Conservation (phyloP, 2,888 invertebrate species). For the Papilio demoleus region DNA sequence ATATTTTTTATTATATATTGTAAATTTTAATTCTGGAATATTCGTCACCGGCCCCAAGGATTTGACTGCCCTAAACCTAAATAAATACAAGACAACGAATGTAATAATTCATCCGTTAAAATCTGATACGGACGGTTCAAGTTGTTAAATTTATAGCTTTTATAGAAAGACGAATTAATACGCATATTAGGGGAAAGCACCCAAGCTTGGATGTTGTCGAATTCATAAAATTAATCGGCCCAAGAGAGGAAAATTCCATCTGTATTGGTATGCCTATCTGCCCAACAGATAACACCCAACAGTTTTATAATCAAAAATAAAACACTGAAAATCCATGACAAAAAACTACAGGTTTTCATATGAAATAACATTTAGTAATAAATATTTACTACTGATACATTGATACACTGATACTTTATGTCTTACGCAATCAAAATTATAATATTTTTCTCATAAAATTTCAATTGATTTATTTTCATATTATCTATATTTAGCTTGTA, state of each 20-base stretch:
- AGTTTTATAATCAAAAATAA: too few relatives aligned
- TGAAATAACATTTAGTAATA: background rate
- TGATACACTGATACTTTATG: background rate
- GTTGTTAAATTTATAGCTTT: background rate
- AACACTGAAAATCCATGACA: too few relatives aligned
- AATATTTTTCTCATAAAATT: conserved; percentile 10
- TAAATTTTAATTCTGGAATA: background rate
- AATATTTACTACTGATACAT: background rate
- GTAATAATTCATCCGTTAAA: conserved; percentile 13
- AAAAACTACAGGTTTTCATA: background rate
- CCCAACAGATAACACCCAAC: too few relatives aligned
- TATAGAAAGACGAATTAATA: background rate
- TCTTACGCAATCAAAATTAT: background rate
- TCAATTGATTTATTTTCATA: conserved; percentile 13
- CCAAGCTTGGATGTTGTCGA: too few relatives aligned
- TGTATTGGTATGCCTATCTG: too few relatives aligned
- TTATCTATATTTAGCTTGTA: conserved; percentile 11
- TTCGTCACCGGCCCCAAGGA: background rate
- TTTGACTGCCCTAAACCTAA: conserved; percentile 41
- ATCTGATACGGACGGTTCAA: background rate
- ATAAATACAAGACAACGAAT: conserved; percentile 1
- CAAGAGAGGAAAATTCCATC: too few relatives aligned
- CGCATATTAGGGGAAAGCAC: background rate
- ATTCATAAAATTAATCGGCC: too few relatives aligned
- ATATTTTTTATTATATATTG: background rate